Evolutionary conservation across 2,888 invertebrate species (phyloP), one percentile per base, ranked within the genome.

Genomic region (Ophraella communa): DNA sequence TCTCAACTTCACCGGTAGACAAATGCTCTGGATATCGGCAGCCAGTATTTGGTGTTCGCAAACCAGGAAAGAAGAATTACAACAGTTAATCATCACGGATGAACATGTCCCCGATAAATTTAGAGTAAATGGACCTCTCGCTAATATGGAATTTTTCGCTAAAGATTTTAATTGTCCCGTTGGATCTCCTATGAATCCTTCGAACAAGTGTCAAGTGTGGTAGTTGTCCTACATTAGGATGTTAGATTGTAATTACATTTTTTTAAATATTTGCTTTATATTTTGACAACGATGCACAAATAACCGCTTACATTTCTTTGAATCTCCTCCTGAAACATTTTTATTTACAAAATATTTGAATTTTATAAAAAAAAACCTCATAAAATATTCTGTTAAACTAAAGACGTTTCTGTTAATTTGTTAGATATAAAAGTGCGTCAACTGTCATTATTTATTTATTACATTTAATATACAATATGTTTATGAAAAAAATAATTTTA

Each of bases 191-290:
- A 89, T 89, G 88, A 89, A 89, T 77, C 89, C 89, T 1, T 75
- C 75, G 23, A 78, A 85, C 24, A 89, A 88, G 78, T 89, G 89
- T 77, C 80, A 84, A 58, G 85, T 89, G 60, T 89, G 89, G 89
- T 89, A 85, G 77, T 45, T 49, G 52, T 53, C 44, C 53, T 53
- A 27, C 49, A 51, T 51, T 47, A 62, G 44, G 55, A 53, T 18
- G 44, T 53, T 14, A 20, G 21, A n/a, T 23, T 47, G n/a, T 33
- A 24, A 10, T 47, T n/a, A 49, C 1, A 24, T 7, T 24, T 49
- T 49, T 49, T 23, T 14, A 24, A n/a, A 10, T 39, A 39, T 39
- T 39, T 42, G 39, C 55, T 55, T 42, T 39, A 42, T 33, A 39
- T 42, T 33, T 55, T 23, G 39, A 18, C 55, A 35, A 54, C 10